These are phyloP conservation scores for Leptopilina syphax DNA, from an alignment of 2,888 invertebrate species.

Conservation along the genomic window DNA sequence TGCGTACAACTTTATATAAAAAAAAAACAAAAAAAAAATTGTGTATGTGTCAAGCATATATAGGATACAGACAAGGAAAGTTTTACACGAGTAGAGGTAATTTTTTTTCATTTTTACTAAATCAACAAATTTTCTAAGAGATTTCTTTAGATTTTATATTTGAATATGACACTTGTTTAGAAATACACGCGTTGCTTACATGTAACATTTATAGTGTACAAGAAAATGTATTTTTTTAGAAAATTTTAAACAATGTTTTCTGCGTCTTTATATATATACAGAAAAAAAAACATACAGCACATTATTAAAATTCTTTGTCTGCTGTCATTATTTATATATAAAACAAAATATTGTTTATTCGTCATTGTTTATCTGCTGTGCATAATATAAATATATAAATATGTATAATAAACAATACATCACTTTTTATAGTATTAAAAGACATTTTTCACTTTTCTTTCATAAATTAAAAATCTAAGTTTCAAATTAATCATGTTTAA, in stretches of 20 bases:
- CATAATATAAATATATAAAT: not conserved
- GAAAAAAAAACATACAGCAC: not conserved
- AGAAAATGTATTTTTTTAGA: conserved; percentile 2
- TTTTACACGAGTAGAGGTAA: not conserved
- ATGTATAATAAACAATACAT: conserved; percentile 11
- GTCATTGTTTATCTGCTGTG: conserved; percentile 29
- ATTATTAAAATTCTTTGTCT: conserved; percentile 15
- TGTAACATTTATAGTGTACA: not conserved
- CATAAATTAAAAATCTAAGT: too few species aligned
- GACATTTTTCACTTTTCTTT: not conserved
- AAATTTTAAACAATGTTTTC: not conserved
- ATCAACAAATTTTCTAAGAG: not conserved
- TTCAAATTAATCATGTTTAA: too few species aligned
- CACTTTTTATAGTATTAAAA: not conserved
- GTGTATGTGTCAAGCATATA: not conserved
- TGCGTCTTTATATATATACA: not conserved
- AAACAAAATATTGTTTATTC: conserved; percentile 7
- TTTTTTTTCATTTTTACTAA: not conserved
- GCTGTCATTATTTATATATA: not conserved
- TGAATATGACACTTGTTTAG: not conserved
- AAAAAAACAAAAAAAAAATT: not conserved
- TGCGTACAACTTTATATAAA: conserved; percentile 13
- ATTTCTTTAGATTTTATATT: conserved; percentile 5
- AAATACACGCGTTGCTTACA: not conserved
- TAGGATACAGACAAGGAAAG: conserved; percentile 14